Base-by-base conservation (phyloP, 2,888 invertebrate species). In the Microdon myrmicae region DNA sequence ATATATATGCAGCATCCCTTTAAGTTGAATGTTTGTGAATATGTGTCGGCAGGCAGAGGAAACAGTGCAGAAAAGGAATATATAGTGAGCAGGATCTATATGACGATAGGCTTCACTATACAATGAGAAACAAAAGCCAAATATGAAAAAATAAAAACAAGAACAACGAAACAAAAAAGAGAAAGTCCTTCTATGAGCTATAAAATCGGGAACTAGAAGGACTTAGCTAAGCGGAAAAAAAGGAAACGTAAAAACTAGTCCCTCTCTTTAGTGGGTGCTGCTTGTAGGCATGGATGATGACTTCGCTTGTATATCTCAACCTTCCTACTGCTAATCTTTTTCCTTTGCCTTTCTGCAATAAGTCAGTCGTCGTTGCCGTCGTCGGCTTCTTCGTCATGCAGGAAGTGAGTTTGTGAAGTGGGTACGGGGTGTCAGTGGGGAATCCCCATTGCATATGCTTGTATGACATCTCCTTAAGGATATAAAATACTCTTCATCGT, bases 171-270 rank as follows among this genome's bases (percentile, higher is more conserved):
- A 48, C 28, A 43, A 39, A 25, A 58, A 58, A 64, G 58, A 51
- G 64, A 58, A 58, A 58, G 58, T 58, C 51, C 64, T 64, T 64
- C 64, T 45, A 25, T 20, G 35, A 64, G 44, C 64, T 58, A n/a
- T n/a, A 51, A 64, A 64, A 64, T 64, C 64, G 56, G 64, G 64
- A 56, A 64, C 64, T 64, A 58, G 64, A 58, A 64, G 32, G 53
- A 58, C 64, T 64, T 58, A 58, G 58, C 64, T 64, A 58, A 64
- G 58, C 58, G 34, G 29, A 49, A 64, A 55, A 38, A 23, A 13
- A 26, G 16, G 23, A 12, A 10, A 29, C 20, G 29, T 26, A 17
- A 19, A 20, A 39, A 37, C 34, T 32, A 2, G 44, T 28, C 25
- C 34, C 3, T 19, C 13, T 10, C 17, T 17, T 32, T 14, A n/a